A percentile compares a stretch with the other conserved stretches of the same genome.
Conservation (phyloP, 2,113 vertebrate species). For the Seriola rivoliana region DNA sequence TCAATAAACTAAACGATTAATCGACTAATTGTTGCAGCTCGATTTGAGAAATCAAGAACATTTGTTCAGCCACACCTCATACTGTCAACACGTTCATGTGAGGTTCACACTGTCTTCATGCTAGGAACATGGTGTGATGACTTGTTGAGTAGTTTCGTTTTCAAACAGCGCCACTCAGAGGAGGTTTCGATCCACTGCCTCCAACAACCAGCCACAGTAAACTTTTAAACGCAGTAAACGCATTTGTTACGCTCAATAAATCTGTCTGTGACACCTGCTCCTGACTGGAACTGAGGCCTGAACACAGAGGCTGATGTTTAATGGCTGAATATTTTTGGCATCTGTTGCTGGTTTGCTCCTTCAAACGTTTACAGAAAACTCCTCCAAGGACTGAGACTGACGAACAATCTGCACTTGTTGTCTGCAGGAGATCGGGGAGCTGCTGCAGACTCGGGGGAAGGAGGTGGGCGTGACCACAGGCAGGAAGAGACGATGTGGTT, state of each 20-base stretch:
- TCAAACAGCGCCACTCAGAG: constrained; percentile 45
- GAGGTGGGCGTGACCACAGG: constrained; percentile 97
- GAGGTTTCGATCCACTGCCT: background rate
- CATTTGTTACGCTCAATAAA: background rate
- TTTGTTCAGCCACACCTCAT: background rate
- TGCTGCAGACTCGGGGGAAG: constrained; percentile 92
- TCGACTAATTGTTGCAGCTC: background rate
- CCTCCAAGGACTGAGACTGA: background rate
- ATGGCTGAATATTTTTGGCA: background rate
- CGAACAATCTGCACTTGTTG: background rate
- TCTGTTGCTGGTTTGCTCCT: background rate
- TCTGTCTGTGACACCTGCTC: background rate
- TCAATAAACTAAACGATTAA: background rate
- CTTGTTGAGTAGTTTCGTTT: background rate
- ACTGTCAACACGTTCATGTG: background rate
- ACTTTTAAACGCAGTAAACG: too few species aligned
- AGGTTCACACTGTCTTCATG: background rate
- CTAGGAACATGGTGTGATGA: background rate
- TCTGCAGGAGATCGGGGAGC: constrained; percentile 89
- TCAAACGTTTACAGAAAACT: background rate
- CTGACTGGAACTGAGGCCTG: background rate
- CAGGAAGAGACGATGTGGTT: constrained; percentile 96
- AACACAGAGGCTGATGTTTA: background rate
- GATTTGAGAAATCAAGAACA: too few species aligned
- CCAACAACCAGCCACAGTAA: background rate